Conservation (phyloP, 1,140 invertebrate species). For the Halyomorpha halys region DNA sequence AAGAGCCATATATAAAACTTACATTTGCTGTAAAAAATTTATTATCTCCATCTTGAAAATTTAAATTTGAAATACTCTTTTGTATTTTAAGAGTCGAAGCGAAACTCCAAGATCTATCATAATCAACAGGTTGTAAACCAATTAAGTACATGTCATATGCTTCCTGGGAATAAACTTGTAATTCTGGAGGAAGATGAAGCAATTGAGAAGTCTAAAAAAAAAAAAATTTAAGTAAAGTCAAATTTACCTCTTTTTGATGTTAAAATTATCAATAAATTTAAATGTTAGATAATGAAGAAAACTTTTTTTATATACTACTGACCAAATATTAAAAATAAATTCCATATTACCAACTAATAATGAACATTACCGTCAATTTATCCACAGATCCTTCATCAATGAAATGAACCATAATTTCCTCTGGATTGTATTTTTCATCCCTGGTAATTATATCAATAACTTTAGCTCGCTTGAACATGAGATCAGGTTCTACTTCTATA, state of each 20-base stretch:
- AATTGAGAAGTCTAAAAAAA: slow-evolving; percentile 10
- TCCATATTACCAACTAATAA: no score
- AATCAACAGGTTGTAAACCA: slow-evolving; percentile 19
- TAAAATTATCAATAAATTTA: no score
- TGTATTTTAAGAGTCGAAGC: not conserved
- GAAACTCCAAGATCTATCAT: slow-evolving; percentile 17
- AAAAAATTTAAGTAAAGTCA: not conserved
- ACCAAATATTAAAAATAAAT: no score
- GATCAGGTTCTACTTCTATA: slow-evolving; percentile 11
- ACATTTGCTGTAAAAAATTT: not conserved
- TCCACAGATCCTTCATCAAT: slow-evolving; percentile 9
- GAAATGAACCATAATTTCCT: not conserved
- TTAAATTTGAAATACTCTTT: not conserved
- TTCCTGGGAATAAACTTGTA: not conserved
- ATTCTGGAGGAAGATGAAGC: slow-evolving; percentile 14
- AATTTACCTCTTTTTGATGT: no score
- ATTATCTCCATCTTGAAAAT: not conserved
- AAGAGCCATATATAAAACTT: not conserved
- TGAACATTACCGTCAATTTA: not conserved
- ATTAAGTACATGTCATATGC: slow-evolving; percentile 3
- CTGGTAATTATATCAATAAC: slow-evolving; percentile 8
- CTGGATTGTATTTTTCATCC: not conserved
- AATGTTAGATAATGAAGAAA: no score
- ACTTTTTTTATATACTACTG: no score
- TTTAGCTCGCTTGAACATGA: not conserved